Evolutionary conservation across 2,797 vertebrate genomes (phyloP).

Genomic region (Alcedo quadribrachys): DNA sequence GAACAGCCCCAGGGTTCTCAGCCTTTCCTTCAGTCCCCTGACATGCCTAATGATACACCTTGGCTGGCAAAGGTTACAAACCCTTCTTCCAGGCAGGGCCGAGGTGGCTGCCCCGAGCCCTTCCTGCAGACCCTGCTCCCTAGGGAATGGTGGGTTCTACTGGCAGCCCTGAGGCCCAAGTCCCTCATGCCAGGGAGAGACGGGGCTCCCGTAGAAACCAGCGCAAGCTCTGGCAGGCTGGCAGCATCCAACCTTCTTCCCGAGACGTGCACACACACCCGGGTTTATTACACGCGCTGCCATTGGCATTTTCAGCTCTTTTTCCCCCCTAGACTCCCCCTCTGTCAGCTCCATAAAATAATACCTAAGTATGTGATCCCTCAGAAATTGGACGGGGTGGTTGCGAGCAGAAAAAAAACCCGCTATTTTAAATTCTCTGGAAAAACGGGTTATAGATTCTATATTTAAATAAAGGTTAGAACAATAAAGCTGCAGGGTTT

Average conservation of each 20-base stretch:
- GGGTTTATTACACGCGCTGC: constrained; percentile 6
- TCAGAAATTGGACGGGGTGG: constrained; percentile 42
- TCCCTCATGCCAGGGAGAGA: not conserved
- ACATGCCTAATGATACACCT: not conserved
- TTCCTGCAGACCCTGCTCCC: accelerated
- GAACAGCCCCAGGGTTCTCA: too few relatives aligned
- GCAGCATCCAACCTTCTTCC: not conserved
- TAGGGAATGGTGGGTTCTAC: not conserved
- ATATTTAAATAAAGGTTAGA: constrained; percentile 77
- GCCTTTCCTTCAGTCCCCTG: too few relatives aligned
- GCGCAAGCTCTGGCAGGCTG: not conserved
- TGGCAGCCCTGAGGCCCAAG: not conserved
- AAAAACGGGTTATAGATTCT: constrained; percentile 70
- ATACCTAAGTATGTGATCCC: constrained; percentile 59
- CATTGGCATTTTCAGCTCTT: not conserved
- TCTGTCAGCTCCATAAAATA: constrained; percentile 47
- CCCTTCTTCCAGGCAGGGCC: not conserved
- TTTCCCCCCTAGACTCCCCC: not conserved
- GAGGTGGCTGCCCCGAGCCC: not conserved
- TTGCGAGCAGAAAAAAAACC: not conserved
- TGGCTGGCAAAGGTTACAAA: not conserved
- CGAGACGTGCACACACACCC: not conserved
- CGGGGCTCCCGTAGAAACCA: constrained; percentile 5
- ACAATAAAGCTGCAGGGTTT: constrained; percentile 74
- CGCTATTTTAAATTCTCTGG: constrained; percentile 65